Base-by-base conservation (phyloP, 1,140 invertebrate species). In the Lepidurus arcticus region DNA sequence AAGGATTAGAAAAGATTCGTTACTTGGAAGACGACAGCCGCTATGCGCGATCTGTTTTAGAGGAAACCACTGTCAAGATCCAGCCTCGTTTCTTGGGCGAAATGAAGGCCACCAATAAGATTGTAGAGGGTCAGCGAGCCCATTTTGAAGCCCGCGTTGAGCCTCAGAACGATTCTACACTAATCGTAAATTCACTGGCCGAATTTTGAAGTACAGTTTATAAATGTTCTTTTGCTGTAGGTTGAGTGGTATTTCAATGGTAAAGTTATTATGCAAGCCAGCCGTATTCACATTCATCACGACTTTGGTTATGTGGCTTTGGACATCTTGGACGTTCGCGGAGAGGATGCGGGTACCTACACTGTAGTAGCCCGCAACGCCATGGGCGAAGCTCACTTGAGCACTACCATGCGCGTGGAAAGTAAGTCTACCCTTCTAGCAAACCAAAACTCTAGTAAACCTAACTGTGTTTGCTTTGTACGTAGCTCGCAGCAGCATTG, bases 141-240 rank as follows among this genome's bases (percentile, higher is more conserved):
- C 96, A 98, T 84, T 98, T 99, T 84, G 97, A 98, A 88, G 94
- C 93, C 53, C 91, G 95, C 78, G 91, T 97, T 65, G 95, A 98
- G 83, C 96, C 96, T 3, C 93, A 95, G 84, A 95, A 90, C 83
- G 96, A 98, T 85, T 86, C 94, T 5, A 92, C 90, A 1, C 91
- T 98, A 90, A 90, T 88, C 76, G 87, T 86, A 82, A 77, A 76
- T 65, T 9, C 21, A 65, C 16, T 13, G 53, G 8, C 3, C 13
- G 53, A 65, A 21, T 13, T 7, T 4, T 65, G 6, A 7, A 65
- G 13, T 13, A 65, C 76, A 78, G 2, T 76, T 77, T 74, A 0
- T 16, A 42, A 75, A 78, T 79, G n/a, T 44, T 74, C 80, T 81
- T 47, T 47, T 47, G 16, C 53, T 65, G n/a, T 74, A 84, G 78